Base-by-base conservation (phyloP, 1,140 invertebrate species). In the Rhopalosiphum padi region DNA sequence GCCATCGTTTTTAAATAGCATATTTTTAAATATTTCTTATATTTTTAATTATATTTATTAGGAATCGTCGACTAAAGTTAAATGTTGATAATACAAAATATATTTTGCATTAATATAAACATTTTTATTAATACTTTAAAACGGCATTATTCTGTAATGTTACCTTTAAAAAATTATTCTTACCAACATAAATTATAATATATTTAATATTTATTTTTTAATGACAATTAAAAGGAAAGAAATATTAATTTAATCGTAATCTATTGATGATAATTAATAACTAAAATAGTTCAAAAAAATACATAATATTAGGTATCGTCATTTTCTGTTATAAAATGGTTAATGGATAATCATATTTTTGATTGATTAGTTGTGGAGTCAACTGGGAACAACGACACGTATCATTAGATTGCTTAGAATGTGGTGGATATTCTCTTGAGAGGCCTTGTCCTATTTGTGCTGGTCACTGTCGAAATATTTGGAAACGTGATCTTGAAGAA, bases 361-460 rank as follows among this genome's bases (percentile, higher is more conserved):
- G 91, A 94, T 41, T 87, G 94, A 95, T 43, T 95, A 97, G 97
- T 94, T 98, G 97, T 95, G 97, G 97, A 43, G 97, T 98, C 7
- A 97, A 97, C 94, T 98, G 98, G 98, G 96, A 96, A 94, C 97
- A 98, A 94, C 96, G 97, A 93, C 97, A 98, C 94, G 97, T 97
- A 30, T 97, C 97, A 9, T 95, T 97, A 21, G 97, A 97, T 95
- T 98, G 97, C 95, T 96, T 96, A 55, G 98, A 98, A 95, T 98
- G 98, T 95, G 98, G 97, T 68, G 97, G 97, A 87, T 98, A 98
- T 94, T 97, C 97, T 53, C 95, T 98, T 94, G 96, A 97, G 94
- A 95, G 97, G 94, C 97, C 97, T 8, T 98, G 98, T 94, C 97
- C 97, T 25, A 95, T 96, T 0, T 98, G 98, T 95, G 97, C 97